Evolutionary conservation across 2,888 invertebrate genomes (phyloP), one percentile per base, ranked within the genome.

Genomic region (Monochamus alternatus): DNA sequence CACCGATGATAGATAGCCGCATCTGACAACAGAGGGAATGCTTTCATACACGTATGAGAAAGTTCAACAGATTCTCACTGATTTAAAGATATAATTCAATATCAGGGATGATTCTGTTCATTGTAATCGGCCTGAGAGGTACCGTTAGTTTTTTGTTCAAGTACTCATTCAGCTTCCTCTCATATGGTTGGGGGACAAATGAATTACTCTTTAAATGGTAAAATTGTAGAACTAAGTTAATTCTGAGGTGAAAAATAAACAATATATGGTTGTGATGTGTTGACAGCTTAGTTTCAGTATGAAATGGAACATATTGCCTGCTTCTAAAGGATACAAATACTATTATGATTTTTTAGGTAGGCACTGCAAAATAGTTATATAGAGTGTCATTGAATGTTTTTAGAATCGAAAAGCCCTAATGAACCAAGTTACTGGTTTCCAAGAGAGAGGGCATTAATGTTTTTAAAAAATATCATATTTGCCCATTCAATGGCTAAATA

Each of bases 1-100:
- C 81, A 80, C 78, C 72, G 83, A 85, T 84, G 85, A 85, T 85
- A 85, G 84, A 85, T 85, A 84, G 84, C 84, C 82, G 8, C 60
- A 69, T 69, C 47, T 69, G 69, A 69, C 69, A 69, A 60, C 69
- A 69, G 47, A 60, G 69, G 69, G 69, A 69, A 69, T 59, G 60
- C 69, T 51, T 69, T 62, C 69, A 60, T 69, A 60, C 22, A 69
- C 58, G 47, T 69, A 69, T 69, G 69, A 69, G 69, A 69, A 69
- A 69, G 44, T 69, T 44, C 69, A 38, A 69, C 69, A 60, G 69
- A 69, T 69, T 69, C 69, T 69, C 69, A 69, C 69, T 69, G 69
- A 69, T 69, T 69, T 69, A 69, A 69, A 69, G 69, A 69, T 62
- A 69, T 60, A 69, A 69, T 69, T 69, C 60, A 69, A 69, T 43